These are phyloP conservation scores for Lacerta agilis DNA, from an alignment of 2,797 vertebrate species.

Conservation along the genomic window DNA sequence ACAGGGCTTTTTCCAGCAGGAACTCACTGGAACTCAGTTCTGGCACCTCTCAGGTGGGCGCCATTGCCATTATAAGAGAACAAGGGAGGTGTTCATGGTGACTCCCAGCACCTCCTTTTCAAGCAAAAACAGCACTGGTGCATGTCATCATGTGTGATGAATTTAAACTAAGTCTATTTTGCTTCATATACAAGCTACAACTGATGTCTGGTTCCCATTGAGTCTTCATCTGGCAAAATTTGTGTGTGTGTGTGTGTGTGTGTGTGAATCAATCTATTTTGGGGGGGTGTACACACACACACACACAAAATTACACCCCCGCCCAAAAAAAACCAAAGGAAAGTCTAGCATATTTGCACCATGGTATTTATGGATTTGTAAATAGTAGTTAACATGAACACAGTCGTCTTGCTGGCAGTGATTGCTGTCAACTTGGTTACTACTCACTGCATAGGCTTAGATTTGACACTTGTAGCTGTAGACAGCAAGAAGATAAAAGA, in stretches of 20 bases:
- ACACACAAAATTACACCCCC: too few species aligned
- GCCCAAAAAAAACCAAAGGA: too few species aligned
- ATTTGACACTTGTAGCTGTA: not conserved
- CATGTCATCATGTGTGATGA: too few species aligned
- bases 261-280: too few species aligned
- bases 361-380: not conserved
- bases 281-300: too few species aligned
- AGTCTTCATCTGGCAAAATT: not conserved
- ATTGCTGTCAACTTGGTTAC: not conserved
- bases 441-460: not conserved
- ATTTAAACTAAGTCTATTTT: not conserved
- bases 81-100: too few species aligned
- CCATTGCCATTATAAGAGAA: too few species aligned
- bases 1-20: too few species aligned
- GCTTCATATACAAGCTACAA: not conserved
- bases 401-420: not conserved
- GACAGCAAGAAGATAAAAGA: not conserved
- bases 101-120: too few species aligned
- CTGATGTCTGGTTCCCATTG: not conserved
- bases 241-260: accelerated
- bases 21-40: too few species aligned
- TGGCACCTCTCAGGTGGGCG: too few species aligned
- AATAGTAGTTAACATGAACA: not conserved
- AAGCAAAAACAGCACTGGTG: too few species aligned
- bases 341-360: not conserved